Evolutionary conservation across 2,888 invertebrate species (phyloP).

Genomic region (Pseudococcus viburni): DNA sequence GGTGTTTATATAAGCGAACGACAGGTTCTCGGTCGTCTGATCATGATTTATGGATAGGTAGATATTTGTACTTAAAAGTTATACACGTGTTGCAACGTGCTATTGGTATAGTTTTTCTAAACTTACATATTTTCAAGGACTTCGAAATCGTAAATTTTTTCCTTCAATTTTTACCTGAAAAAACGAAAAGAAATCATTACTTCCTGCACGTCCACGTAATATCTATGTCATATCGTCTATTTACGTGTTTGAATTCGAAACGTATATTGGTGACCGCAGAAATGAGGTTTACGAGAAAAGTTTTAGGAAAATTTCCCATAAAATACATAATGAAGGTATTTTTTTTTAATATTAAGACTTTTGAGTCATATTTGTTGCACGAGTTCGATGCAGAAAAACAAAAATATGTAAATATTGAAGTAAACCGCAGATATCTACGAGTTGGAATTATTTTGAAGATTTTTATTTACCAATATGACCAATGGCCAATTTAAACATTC

Average conservation of each 20-base stretch:
- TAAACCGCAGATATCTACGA: neutral
- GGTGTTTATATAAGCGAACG: neutral
- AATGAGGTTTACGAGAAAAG: neutral
- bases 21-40: slow-evolving; percentile 2
- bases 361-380: too few species aligned
- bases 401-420: neutral
- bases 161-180: neutral
- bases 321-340: too few species aligned
- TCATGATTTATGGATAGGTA: neutral
- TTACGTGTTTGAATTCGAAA: neutral
- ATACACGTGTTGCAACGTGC: slow-evolving; percentile 15
- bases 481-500: neutral
- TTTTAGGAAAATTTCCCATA: neutral
- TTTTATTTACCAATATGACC: neutral
- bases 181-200: neutral
- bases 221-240: neutral
- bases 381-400: too few species aligned
- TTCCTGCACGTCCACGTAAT: neutral
- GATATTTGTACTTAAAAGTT: neutral
- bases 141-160: slow-evolving; percentile 38
- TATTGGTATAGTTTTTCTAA: slow-evolving; percentile 25
- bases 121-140: neutral
- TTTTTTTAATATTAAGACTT: too few species aligned
- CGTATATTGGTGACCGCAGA: neutral
- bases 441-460: neutral